Base-by-base conservation (phyloP, 2,888 invertebrate genomes). In the Latrodectus hesperus region DNA sequence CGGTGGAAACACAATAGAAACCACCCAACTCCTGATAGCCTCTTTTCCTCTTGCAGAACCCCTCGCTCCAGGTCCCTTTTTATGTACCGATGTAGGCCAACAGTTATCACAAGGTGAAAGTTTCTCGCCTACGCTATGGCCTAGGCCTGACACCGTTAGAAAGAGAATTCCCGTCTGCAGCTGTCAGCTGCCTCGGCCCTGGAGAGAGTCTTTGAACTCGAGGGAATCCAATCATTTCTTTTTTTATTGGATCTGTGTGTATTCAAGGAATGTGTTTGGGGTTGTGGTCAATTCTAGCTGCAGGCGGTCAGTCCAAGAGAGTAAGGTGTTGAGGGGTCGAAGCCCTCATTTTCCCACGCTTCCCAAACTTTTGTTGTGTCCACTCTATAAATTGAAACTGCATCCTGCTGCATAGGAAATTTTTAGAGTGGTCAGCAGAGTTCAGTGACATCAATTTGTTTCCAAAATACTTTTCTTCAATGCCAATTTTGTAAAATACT, bases 21-120 rank as follows among this genome's bases (percentile, higher is more conserved):
- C 67, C 55, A 67, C 17, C 55, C 55, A 16, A 55, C 12, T 55
- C 55, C 55, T 8, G 55, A 55, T 55, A 55, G 55, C 55, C 55
- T 55, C 16, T 16, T 55, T 55, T 16, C 55, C 16, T 55, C 16
- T 14, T 9, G 14, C 38, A 38, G 38, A 16, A 55, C 16, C 55
- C 55, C 55, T 53, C 55, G 74, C 26, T 55, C 49, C 16, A 38
- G 51, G 16, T 52, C 81, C 65, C 80, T 49, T 53, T 80, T 70
- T 60, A 51, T 55, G 55, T 55, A 55, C 53, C 70, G 52, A 83
- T 83, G 51, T 83, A 83, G 83, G 83, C 83, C 83, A 83, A 83
- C 83, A 83, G 83, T 76, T 83, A 83, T 52, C 71, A 83, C 83
- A 83, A 83, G 83, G 83, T 83, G 76, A 83, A 83, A 70, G 75